Percentiles rank a stretch among this genome's conserved stretches.
Evolutionary conservation across 2,113 vertebrate genomes (phyloP).

Genomic region (Dromas ardeola): DNA sequence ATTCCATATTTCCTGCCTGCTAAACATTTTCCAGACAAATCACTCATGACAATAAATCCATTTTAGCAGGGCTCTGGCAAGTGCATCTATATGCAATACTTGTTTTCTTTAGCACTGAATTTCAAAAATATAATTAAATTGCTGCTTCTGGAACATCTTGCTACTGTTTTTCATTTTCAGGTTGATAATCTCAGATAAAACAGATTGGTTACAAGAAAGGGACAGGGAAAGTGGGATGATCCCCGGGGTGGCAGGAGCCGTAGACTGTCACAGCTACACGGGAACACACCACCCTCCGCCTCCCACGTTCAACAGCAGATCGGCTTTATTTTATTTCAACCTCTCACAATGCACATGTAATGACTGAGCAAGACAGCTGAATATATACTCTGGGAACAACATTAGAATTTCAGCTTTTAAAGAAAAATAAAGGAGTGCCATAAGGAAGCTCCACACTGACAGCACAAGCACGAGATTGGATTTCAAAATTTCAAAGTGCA

Average conservation of each 20-base stretch:
- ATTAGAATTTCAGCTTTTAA: not conserved
- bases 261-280: not conserved
- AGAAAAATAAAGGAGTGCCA: not conserved
- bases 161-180: not conserved
- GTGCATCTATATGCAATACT: not conserved
- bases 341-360: not conserved
- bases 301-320: not conserved
- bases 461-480: not conserved
- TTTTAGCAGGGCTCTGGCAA: not conserved
- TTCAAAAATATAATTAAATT: not conserved
- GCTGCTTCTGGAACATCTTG: not conserved
- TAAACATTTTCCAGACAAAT: not conserved
- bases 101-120: not conserved
- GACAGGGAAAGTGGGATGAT: not conserved
- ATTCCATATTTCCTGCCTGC: not conserved
- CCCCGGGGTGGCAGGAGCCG: fast-evolving
- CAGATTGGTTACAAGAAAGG: not conserved
- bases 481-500: not conserved
- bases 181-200: not conserved
- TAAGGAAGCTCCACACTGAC: not conserved
- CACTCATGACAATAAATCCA: not conserved
- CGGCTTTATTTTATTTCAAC: not conserved
- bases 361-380: not conserved
- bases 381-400: not conserved
- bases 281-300: not conserved